These are phyloP conservation scores for Dryoscopus gambensis DNA, from an alignment of 2,113 vertebrate genomes.

Conservation along the genomic window DNA sequence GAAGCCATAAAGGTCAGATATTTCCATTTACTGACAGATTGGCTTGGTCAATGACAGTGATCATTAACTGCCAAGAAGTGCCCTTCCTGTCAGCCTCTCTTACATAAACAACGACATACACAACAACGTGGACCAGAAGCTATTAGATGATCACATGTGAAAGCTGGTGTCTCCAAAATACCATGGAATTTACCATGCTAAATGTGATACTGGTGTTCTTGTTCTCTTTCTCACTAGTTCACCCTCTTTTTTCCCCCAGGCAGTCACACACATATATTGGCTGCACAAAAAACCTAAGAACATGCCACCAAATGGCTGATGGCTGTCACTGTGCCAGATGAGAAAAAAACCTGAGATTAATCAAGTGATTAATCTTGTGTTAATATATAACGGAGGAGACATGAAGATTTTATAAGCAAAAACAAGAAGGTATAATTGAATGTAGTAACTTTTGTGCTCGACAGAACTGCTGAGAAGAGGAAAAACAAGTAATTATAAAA, in stretches of 20 bases:
- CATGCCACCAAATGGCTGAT: not conserved
- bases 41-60: constrained; percentile 27
- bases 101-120: constrained; percentile 44
- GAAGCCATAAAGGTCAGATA: constrained; percentile 52
- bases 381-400: constrained; percentile 19
- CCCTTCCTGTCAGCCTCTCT: constrained; percentile 19
- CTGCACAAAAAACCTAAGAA: not conserved
- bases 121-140: not conserved
- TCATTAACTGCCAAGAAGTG: constrained; percentile 42
- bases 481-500: constrained; percentile 52
- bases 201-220: not conserved
- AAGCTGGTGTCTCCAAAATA: constrained; percentile 8
- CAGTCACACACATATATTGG: not conserved
- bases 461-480: not conserved
- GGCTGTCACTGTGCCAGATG: not conserved
- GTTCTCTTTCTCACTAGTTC: not conserved
- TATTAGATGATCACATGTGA: not conserved
- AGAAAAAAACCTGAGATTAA: not conserved
- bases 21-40: constrained; percentile 47
- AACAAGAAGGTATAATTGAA: constrained; percentile 22
- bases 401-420: not conserved
- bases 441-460: not conserved
- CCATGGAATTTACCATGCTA: not conserved
- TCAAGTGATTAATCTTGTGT: constrained; percentile 21
- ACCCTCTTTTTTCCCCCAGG: not conserved